These are phyloP conservation scores for Paramisgurnus dabryanus DNA, from an alignment of 2,113 vertebrate species.

Conservation along the genomic window DNA sequence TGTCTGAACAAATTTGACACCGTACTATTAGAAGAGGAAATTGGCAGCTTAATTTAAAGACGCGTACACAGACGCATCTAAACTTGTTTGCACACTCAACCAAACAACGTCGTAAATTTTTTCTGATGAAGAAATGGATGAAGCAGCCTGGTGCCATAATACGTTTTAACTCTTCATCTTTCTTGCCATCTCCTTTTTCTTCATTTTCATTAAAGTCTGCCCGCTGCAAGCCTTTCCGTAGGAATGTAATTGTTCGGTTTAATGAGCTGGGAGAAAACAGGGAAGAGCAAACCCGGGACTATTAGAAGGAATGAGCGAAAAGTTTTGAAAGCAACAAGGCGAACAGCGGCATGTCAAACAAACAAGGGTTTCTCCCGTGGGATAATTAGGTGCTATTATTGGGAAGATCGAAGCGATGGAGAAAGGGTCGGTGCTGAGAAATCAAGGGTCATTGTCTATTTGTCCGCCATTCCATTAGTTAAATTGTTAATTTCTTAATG, in stretches of 20 bases:
- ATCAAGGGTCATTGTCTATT: conserved; percentile 24
- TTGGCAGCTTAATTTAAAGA: conserved; percentile 35
- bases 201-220: conserved; percentile 37
- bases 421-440: conserved; percentile 7
- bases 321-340: conserved; percentile 41
- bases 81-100: conserved; percentile 25
- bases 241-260: conserved; percentile 58
- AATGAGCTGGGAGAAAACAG: conserved; percentile 53
- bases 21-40: conserved; percentile 38
- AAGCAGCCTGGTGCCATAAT: conserved; percentile 18
- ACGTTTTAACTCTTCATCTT: conserved; percentile 27
- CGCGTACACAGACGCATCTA: conserved; percentile 9
- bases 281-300: conserved; percentile 33
- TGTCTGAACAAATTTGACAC: conserved; percentile 33
- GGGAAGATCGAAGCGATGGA: conserved; percentile 14
- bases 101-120: neutral
- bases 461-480: conserved; percentile 10
- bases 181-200: neutral
- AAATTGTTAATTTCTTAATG: conserved; percentile 41
- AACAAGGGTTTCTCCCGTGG: conserved; percentile 37
- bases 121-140: conserved; percentile 13
- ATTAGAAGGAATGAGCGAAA: conserved; percentile 41
- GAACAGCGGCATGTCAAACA: conserved; percentile 51
- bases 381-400: conserved; percentile 50
- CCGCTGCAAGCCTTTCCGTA: conserved; percentile 37